phyloP scores from a whole-genome alignment of 2,888 invertebrate genomes.

The Sceliomorpha sp. region DNA sequence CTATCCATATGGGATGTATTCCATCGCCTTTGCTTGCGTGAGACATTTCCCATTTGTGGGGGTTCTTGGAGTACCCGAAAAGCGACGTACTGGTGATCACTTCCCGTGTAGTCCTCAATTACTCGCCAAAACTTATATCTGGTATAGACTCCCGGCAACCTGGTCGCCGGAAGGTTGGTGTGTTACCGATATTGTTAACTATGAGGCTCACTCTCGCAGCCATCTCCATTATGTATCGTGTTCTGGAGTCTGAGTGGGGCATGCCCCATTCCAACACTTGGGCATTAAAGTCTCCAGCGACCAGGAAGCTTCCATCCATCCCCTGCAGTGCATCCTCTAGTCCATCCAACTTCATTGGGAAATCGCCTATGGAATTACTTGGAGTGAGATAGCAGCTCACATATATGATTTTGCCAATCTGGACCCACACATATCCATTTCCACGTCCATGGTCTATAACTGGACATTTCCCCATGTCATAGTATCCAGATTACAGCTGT shows the following conservation, averaged over 20 bases:
- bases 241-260: neutral
- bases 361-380: too few species aligned
- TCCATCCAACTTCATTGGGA: too few species aligned
- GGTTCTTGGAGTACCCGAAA: slow-evolving; percentile 8
- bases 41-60: neutral
- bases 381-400: too few species aligned
- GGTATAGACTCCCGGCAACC: slow-evolving; percentile 38
- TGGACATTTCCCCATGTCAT: too few species aligned
- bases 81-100: slow-evolving; percentile 39
- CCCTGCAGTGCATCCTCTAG: neutral
- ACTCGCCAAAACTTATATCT: slow-evolving; percentile 40
- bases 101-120: slow-evolving; percentile 25
- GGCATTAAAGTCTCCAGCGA: slow-evolving; percentile 2
- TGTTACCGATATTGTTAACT: neutral
- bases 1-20: slow-evolving; percentile 24
- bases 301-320: neutral
- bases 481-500: too few species aligned
- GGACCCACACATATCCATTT: too few species aligned
- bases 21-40: slow-evolving; percentile 5
- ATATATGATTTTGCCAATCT: too few species aligned
- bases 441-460: too few species aligned
- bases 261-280: neutral
- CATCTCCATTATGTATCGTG: neutral
- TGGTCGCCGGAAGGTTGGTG: slow-evolving; percentile 39
- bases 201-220: neutral